Percentiles rank a stretch among this genome's conserved stretches.
phyloP scores from a whole-genome alignment of 2,797 vertebrate genomes.

The Crocodylus rhombifer region DNA sequence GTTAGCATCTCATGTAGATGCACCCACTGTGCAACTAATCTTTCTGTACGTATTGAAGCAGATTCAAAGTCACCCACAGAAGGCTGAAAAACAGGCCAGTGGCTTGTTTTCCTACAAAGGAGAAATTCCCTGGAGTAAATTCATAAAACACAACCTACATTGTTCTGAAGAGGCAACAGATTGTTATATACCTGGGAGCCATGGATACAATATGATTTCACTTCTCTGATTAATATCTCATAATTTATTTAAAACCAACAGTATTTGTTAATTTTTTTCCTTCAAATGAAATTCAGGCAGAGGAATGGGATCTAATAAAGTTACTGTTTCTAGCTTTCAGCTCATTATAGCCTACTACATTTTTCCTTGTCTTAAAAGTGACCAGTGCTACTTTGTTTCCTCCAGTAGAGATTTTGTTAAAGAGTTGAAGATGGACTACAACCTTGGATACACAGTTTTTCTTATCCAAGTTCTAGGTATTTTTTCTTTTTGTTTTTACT shows the following conservation, averaged over 20 bases:
- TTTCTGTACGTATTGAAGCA: not conserved
- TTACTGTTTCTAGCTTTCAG: not conserved
- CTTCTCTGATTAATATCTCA: not conserved
- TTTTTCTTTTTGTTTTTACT: not conserved
- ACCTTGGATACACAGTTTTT: not conserved
- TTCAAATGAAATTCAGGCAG: not conserved
- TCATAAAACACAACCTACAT: not conserved
- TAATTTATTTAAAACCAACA: slow-evolving; percentile 7
- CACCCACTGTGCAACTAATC: not conserved
- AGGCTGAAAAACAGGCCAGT: not conserved
- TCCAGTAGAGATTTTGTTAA: not conserved
- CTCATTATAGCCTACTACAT: not conserved
- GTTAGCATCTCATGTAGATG: too few relatives aligned
- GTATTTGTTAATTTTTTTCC: not conserved
- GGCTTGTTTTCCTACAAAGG: slow-evolving; percentile 16
- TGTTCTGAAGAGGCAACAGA: slow-evolving; percentile 28
- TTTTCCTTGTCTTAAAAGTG: not conserved
- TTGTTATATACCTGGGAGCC: slow-evolving; percentile 1
- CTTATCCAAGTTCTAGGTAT: not conserved
- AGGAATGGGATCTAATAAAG: not conserved
- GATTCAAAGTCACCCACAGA: slow-evolving; percentile 29
- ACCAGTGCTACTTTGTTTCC: not conserved
- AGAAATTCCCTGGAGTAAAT: slow-evolving; percentile 16
- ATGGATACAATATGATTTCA: not conserved
- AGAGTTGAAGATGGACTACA: not conserved